These are phyloP conservation scores for Ashinkailepas kermadecensis DNA, from an alignment of 2,888 invertebrate species.

Conservation along the genomic window DNA sequence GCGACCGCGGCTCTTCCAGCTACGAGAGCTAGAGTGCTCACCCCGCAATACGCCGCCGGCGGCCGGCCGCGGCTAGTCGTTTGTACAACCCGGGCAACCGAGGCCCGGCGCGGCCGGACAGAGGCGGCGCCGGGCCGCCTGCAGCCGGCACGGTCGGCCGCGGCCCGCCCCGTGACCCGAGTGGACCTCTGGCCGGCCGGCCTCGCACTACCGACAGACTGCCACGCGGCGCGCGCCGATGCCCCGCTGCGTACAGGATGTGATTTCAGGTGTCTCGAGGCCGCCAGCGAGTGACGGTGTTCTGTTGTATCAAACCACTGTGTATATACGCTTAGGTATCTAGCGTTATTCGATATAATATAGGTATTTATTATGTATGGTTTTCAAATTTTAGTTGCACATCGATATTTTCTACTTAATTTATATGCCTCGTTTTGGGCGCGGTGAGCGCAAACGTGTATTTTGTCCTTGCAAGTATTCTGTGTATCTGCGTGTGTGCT, in stretches of 20 bases:
- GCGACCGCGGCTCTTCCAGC: conserved; percentile 14
- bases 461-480: neutral
- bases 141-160: too few relatives aligned
- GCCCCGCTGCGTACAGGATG: neutral
- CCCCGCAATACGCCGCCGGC: too few relatives aligned
- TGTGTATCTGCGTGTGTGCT: neutral
- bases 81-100: conserved; percentile 4
- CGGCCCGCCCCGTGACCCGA: neutral
- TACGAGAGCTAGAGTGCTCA: conserved; percentile 4
- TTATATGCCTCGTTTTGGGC: conserved; percentile 4
- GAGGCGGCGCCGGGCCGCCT: too few relatives aligned
- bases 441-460: neutral
- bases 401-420: conserved; percentile 19
- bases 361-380: conserved; percentile 20
- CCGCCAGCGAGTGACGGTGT: neutral
- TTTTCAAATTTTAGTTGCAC: conserved; percentile 13
- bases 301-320: neutral
- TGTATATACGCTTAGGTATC: neutral
- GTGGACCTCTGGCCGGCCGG: neutral
- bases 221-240: neutral
- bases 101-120: neutral
- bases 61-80: neutral
- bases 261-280: neutral
- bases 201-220: neutral
- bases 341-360: conserved; percentile 13